Conservation (phyloP, 2,113 vertebrate genomes). For the Glareola pratincola region DNA sequence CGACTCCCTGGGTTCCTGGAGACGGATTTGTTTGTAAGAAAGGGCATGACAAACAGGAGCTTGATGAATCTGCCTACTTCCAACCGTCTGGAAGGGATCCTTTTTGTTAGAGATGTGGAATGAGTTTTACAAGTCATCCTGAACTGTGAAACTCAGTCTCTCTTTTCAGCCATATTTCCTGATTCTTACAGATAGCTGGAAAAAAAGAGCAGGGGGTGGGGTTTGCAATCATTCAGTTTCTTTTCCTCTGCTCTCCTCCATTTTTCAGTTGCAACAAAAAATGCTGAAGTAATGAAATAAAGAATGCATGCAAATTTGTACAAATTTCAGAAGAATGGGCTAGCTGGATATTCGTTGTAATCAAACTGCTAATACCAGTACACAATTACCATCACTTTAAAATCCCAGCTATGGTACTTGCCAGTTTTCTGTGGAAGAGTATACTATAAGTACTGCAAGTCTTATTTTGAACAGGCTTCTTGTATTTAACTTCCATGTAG, state of each 20-base stretch:
- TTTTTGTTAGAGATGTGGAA: background rate
- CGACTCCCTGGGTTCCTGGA: background rate
- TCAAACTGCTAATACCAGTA: too few relatives aligned
- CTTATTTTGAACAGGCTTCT: background rate
- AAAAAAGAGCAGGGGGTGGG: background rate
- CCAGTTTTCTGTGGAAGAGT: background rate
- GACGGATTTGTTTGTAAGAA: background rate
- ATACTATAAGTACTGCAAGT: too few relatives aligned
- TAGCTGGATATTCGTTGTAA: background rate
- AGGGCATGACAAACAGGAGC: background rate
- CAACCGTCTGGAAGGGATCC: background rate
- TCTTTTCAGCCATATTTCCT: background rate
- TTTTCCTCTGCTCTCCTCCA: background rate
- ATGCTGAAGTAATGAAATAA: background rate
- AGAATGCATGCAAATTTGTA: background rate
- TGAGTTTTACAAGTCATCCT: background rate
- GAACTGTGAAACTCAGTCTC: rapidly evolving
- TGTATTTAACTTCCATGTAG: background rate
- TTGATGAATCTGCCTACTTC: background rate
- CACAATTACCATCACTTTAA: background rate
- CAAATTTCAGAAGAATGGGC: background rate
- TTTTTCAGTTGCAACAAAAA: background rate
- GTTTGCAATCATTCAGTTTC: too few relatives aligned
- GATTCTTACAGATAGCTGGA: background rate
- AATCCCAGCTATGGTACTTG: background rate